Conservation (phyloP, 2,113 vertebrate species). For the Percina caprodes region DNA sequence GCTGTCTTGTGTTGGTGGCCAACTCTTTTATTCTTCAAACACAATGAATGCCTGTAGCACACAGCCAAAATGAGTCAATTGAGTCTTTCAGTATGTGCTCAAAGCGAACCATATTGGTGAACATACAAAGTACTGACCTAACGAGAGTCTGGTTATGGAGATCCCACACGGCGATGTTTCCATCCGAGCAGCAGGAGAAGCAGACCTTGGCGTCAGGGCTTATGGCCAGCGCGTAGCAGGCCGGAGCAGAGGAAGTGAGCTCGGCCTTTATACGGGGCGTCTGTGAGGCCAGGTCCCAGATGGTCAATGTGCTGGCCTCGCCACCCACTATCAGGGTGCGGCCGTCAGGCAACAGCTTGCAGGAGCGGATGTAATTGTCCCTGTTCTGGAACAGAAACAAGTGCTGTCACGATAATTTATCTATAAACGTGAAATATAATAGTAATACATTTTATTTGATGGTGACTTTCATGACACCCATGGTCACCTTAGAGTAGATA, state of each 20-base stretch:
- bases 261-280: conserved; percentile 97
- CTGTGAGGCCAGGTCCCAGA: conserved; percentile 97
- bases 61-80: not conserved
- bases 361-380: conserved; percentile 99
- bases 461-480: no score
- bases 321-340: conserved; percentile 97
- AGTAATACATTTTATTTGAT: no score
- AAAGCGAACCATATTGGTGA: not conserved
- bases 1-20: not conserved
- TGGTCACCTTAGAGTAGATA: no score
- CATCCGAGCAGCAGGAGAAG: conserved; percentile 98
- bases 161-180: conserved; percentile 98
- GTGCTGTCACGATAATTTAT: not conserved
- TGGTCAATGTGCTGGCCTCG: conserved; percentile 96
- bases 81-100: not conserved
- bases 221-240: conserved; percentile 97
- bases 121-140: conserved; percentile 82
- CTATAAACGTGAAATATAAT: not conserved
- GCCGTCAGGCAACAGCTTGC: conserved; percentile 96
- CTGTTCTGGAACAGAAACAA: conserved; percentile 87
- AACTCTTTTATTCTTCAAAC: not conserved
- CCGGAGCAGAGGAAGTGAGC: conserved; percentile 94
- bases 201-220: conserved; percentile 98
- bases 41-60: not conserved
- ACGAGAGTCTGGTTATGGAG: conserved; percentile 98